Evolutionary conservation across 2,797 vertebrate genomes (phyloP), one percentile per base, ranked within the genome.

Genomic region (Poecilia velifera): DNA sequence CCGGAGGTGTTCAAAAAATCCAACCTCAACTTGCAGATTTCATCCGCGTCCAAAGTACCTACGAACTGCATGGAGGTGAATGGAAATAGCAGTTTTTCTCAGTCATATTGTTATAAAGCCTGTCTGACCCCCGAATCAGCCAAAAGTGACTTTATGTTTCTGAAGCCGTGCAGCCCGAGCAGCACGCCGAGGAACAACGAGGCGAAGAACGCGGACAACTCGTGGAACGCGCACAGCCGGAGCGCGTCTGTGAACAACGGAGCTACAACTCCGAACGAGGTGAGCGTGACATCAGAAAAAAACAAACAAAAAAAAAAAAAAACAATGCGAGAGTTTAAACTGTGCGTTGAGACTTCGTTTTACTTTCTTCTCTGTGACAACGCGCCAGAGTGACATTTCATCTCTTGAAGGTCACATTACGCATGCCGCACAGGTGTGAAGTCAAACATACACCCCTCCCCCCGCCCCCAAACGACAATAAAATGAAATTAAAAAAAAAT

Each of bases 141-240:
- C 83, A 97, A 98, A 92, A 97, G 97, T n/a, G 97, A 98, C 95
- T 98, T 98, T 86, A 98, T 97, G 97, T 98, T 98, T 87, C 93
- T 98, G 80, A 98, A 97, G 91, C 96, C 97, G 79, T 97, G 96
- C 94, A 97, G 96, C 87, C 95, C 96, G 31, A 2, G 93, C 79
- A 90, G 91, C 77, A 92, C 94, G 5, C 95, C 95, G 22, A 91
- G 96, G 72, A 98, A 97, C 93, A 98, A 98, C 49, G 95, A 94
- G 84, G 92, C 96, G 82, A 97, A 96, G 84, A 95, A 94, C 80
- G 86, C 95, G 0, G 94, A 97, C 31, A 95, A 93, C 79, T 92
- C 93, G 49, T 88, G 96, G 95, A 95, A 91, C 90, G 89, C 94
- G 49, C 95, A 95, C 74, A 91, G 73, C 79, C 92, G 96, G 78